Percentiles rank a stretch among this genome's conserved stretches.
phyloP scores from a whole-genome alignment of 2,888 invertebrate species.

The Eilema sororculum region DNA sequence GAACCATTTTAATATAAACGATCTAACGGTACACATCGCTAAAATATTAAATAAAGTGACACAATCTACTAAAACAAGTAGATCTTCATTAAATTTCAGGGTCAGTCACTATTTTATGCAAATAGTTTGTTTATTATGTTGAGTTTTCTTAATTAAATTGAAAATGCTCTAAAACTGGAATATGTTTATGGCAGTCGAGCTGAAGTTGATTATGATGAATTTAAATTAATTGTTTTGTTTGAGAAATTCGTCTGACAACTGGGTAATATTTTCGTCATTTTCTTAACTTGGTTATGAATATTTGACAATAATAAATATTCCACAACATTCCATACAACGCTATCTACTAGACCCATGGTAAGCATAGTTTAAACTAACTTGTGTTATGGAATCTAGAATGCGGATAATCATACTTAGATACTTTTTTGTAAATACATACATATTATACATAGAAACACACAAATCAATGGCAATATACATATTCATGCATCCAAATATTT shows the following conservation, averaged over 20 bases:
- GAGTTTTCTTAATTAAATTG: constrained; percentile 7
- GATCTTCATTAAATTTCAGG: neutral
- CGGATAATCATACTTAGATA: too few species aligned
- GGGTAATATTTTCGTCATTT: too few species aligned
- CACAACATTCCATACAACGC: too few species aligned
- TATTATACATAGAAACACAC: too few species aligned
- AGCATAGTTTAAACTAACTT: too few species aligned
- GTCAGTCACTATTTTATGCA: neutral
- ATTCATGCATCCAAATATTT: too few species aligned
- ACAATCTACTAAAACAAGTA: neutral
- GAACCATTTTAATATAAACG: neutral
- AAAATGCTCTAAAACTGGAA: constrained; percentile 3
- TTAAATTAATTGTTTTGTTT: constrained; percentile 1
- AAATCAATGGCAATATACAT: too few species aligned
- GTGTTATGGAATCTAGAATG: too few species aligned
- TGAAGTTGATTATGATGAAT: neutral
- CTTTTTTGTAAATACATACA: too few species aligned
- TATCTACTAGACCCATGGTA: too few species aligned
- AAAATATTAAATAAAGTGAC: neutral
- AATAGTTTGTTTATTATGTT: neutral
- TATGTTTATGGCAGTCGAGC: neutral
- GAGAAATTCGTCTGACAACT: neutral
- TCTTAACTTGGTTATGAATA: too few species aligned
- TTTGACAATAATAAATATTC: too few species aligned
- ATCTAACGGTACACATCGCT: neutral